Conservation (phyloP, 2,888 invertebrate genomes). For the Elysia crispata region DNA sequence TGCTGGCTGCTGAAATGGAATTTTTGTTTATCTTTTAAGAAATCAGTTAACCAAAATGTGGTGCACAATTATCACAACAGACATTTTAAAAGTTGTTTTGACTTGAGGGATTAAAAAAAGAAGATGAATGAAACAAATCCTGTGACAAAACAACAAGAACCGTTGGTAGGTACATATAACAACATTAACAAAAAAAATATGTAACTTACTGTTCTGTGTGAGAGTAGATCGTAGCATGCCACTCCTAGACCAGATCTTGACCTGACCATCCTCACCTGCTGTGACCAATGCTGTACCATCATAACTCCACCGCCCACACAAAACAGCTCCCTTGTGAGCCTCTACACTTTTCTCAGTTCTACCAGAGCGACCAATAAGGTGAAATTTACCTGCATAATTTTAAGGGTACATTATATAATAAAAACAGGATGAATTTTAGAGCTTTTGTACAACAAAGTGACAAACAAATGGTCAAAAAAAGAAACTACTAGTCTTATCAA, state of each 20-base stretch:
- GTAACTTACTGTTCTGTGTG: slow-evolving; percentile 84
- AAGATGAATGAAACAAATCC: no score
- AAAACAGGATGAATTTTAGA: background rate
- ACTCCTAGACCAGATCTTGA: slow-evolving; percentile 97
- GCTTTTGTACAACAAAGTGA: background rate
- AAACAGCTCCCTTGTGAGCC: slow-evolving; percentile 92
- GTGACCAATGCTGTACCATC: slow-evolving; percentile 96
- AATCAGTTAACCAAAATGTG: no score
- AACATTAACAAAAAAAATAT: no score
- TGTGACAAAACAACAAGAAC: no score
- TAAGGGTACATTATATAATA: background rate
- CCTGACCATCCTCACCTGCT: slow-evolving; percentile 96
- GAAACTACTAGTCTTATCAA: no score
- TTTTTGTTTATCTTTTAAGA: no score
- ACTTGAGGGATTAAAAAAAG: no score
- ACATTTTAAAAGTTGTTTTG: no score
- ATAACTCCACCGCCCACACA: slow-evolving; percentile 93
- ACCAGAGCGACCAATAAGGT: slow-evolving; percentile 91
- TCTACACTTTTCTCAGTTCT: slow-evolving; percentile 94
- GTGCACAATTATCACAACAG: no score
- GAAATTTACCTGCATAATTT: slow-evolving; percentile 85
- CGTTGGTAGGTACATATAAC: no score
- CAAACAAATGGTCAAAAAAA: no score
- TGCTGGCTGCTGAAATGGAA: no score
- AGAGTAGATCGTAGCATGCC: slow-evolving; percentile 93